Evolutionary conservation across 2,113 vertebrate species (phyloP), one percentile per base, ranked within the genome.

Genomic region (Chionodraco myersi): DNA sequence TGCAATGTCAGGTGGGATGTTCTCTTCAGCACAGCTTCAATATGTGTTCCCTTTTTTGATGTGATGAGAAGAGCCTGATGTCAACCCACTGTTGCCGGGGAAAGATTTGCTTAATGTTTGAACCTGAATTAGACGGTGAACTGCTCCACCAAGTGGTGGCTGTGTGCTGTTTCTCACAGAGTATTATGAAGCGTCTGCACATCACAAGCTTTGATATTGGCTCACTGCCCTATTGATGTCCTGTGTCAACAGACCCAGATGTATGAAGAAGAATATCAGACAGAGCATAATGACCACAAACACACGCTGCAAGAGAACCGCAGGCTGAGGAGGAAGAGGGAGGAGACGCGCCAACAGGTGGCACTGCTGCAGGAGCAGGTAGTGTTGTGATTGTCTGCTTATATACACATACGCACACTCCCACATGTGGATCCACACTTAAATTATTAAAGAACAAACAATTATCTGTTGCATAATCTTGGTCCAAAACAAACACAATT

Each of bases 311-410:
- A 93, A 65, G 95, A 96, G 75, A 96, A 96, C 74, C 93, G 90
- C 34, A 94, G 87, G 63, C 91, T 96, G 54, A 90, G 89, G 75
- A 93, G 81, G 85, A 94, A 94, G 72, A 92, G 94, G 69, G 92
- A 92, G 44, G 95, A 96, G 21, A 95, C 94, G 95, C 85, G 90
- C 41, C 95, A 96, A 85, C 95, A 96, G 91, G 94, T 96, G 93
- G 85, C 88, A 7, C 90, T 96, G 21, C 85, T 96, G 72, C 92
- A 95, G 34, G 95, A 96, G 79, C 95, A 96, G 95, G 95, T 95
- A 77, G 10, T 70, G 83, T 84, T 76, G 49, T 0, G 16, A 26
- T 1, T 65, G n/a, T 54, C 34, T 48, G 7, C 36, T 41, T 6
- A 41, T 1, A 21, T 23, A 53, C 34, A 16, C 2, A 16, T 3